Conservation (phyloP, 1,140 invertebrate species). For the Drosophila ambigua region DNA sequence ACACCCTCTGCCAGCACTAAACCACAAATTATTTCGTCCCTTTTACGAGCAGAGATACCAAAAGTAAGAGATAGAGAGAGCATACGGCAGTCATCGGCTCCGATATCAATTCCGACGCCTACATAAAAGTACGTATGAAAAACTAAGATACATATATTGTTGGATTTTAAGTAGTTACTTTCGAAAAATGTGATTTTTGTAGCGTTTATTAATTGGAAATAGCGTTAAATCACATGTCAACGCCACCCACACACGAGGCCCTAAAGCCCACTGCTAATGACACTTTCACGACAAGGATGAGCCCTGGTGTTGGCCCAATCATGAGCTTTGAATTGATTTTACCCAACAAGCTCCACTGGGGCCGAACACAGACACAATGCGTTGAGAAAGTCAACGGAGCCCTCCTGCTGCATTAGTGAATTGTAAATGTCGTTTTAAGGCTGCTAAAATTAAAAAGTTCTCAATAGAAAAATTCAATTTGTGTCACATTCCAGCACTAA, state of each 20-base stretch:
- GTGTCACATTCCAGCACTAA: constrained; percentile 32
- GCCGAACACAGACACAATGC: constrained; percentile 36
- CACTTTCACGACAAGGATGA: constrained; percentile 25
- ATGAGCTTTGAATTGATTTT: constrained; percentile 49
- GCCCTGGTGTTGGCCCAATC: constrained; percentile 56
- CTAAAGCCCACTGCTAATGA: constrained; percentile 29
- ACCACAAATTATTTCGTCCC: no score
- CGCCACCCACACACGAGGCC: background rate
- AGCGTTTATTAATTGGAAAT: constrained; percentile 71
- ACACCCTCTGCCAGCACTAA: no score
- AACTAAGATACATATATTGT: background rate
- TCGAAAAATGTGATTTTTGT: constrained; percentile 35
- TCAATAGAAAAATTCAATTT: constrained; percentile 77
- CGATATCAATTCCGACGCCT: no score
- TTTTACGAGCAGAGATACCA: no score
- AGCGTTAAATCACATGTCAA: constrained; percentile 46
- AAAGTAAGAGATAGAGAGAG: no score
- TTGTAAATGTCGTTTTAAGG: constrained; percentile 25
- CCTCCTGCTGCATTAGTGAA: constrained; percentile 37
- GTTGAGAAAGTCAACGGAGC: constrained; percentile 9
- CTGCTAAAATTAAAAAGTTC: constrained; percentile 57
- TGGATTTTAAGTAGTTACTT: constrained; percentile 20
- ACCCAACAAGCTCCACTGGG: constrained; percentile 59
- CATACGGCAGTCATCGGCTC: no score
- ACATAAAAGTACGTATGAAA: no score